These are phyloP conservation scores for Adrianichthys oophorus DNA, from an alignment of 2,797 vertebrate species.

Conservation along the genomic window DNA sequence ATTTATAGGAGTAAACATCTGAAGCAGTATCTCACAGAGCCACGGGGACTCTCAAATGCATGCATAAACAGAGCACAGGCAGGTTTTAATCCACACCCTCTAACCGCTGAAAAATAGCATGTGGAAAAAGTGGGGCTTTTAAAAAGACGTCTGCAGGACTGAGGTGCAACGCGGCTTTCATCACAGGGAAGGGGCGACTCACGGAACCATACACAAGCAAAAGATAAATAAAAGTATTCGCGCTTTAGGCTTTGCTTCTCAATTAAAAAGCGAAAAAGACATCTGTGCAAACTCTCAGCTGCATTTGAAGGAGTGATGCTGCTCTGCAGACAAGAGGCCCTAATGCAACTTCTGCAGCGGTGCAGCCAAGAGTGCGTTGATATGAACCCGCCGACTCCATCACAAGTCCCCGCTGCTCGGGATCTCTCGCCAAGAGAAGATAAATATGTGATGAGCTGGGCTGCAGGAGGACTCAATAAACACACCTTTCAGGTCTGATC, in stretches of 20 bases:
- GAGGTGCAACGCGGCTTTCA: conserved; percentile 2
- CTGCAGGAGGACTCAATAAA: conserved; percentile 29
- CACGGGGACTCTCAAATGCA: conserved; percentile 24
- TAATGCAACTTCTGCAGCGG: conserved; percentile 34
- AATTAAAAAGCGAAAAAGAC: conserved; percentile 7
- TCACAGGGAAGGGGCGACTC: conserved; percentile 32
- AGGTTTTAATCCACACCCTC: conserved; percentile 54
- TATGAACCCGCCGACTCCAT: conserved; percentile 53
- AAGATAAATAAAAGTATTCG: conserved; percentile 14
- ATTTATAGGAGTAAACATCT: conserved; percentile 66
- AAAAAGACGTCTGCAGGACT: conserved; percentile 6
- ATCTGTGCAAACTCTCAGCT: conserved; percentile 1
- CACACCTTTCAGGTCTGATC: conserved; percentile 48
- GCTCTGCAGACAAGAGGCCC: conserved; percentile 24
- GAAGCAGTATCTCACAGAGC: conserved; percentile 65
- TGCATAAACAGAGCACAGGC: conserved; percentile 32
- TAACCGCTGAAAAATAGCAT: conserved; percentile 53
- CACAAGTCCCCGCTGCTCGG: conserved; percentile 23
- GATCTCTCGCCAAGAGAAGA: conserved; percentile 40
- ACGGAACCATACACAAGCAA: conserved; percentile 30
- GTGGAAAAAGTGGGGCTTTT: conserved; percentile 21
- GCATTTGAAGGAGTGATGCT: background rate
- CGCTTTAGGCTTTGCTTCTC: conserved; percentile 59
- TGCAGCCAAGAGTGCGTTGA: conserved; percentile 47
- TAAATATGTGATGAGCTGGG: conserved; percentile 69